These are phyloP conservation scores for Drosophila pandora DNA, from an alignment of 1,140 invertebrate genomes.

Conservation along the genomic window DNA sequence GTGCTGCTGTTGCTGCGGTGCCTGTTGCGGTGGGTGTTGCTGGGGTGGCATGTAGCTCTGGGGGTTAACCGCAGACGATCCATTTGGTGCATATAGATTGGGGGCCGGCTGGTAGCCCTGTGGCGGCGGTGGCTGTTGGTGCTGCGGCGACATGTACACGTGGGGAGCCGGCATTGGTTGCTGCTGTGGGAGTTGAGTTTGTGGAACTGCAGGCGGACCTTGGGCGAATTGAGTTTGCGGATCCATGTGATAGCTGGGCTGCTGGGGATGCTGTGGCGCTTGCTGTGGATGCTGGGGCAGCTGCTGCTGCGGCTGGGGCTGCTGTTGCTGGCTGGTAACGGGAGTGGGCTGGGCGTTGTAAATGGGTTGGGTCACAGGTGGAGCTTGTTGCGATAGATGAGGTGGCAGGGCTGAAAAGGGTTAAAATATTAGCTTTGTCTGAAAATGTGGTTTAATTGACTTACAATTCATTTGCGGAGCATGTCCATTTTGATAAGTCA, in stretches of 20 bases:
- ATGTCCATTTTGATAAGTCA: slow-evolving; percentile 72
- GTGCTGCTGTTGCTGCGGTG: slow-evolving; percentile 30
- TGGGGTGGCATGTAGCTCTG: slow-evolving; percentile 54
- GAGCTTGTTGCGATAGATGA: slow-evolving; percentile 44
- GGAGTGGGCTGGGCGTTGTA: slow-evolving; percentile 49
- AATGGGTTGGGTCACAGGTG: slow-evolving; percentile 44
- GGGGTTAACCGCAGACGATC: slow-evolving; percentile 52
- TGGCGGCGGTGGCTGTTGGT: slow-evolving; percentile 57
- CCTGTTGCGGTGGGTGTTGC: slow-evolving; percentile 32
- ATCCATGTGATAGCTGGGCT: slow-evolving; percentile 38
- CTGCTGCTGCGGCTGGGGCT: slow-evolving; percentile 16
- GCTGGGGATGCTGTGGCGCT: slow-evolving; percentile 45
- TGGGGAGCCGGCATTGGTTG: slow-evolving; percentile 50
- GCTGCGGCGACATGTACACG: slow-evolving; percentile 64
- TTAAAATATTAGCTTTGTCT: neutral
- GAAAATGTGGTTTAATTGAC: neutral
- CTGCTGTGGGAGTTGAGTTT: slow-evolving; percentile 49
- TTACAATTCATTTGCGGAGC: slow-evolving; percentile 59
- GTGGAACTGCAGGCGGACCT: slow-evolving; percentile 52
- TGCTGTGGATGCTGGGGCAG: slow-evolving; percentile 24
- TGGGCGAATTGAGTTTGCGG: slow-evolving; percentile 56
- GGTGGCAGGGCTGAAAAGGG: slow-evolving; percentile 47
- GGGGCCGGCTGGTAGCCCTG: slow-evolving; percentile 47
- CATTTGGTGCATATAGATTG: slow-evolving; percentile 64
- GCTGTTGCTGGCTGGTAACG: slow-evolving; percentile 43